Evolutionary conservation across 2,888 invertebrate species (phyloP), one percentile per base, ranked within the genome.

Genomic region (Ectropis crepuscularia): DNA sequence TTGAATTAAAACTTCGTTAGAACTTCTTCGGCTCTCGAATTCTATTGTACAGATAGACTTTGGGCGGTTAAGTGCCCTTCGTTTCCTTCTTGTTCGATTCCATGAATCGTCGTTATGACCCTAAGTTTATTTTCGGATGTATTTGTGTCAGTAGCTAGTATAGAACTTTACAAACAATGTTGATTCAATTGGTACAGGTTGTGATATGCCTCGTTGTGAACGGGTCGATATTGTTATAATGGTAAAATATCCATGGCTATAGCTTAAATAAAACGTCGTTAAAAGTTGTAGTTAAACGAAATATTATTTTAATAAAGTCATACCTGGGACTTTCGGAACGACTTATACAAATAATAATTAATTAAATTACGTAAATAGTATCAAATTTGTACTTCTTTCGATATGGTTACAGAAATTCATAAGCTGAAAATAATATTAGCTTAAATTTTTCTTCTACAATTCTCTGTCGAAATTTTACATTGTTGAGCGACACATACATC

Each of bases 141-240:
- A 85, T 88, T 88, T 91, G 89, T 90, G 91, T 91, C 91, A 87
- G 86, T 92, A 92, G 92, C 85, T 92, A 92, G 92, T 87, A 89
- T 92, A 92, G 89, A 88, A 89, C 89, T 92, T 92, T 92, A 92
- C 92, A 92, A 92, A 92, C 91, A 89, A 92, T 90, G 91, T 91
- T 92, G 88, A 90, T 92, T 92, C 92, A 92, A 92, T 92, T 92
- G 89, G 90, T 90, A 91, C 92, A 90, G 92, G 92, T 92, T 92
- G 92, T 92, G 92, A 92, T 90, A 91, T 83, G 88, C 90, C 92
- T 90, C 91, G 92, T 92, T 92, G 88, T 88, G 87, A 92, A 92
- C 92, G 92, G 87, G 92, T 89, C 90, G 90, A 91, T 91, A 90
- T 92, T 92, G 92, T 92, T 92, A 90, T 92, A 89, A 90, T 90